These are phyloP conservation scores for Turnix velox DNA, from an alignment of 2,113 vertebrate species.

Conservation along the genomic window DNA sequence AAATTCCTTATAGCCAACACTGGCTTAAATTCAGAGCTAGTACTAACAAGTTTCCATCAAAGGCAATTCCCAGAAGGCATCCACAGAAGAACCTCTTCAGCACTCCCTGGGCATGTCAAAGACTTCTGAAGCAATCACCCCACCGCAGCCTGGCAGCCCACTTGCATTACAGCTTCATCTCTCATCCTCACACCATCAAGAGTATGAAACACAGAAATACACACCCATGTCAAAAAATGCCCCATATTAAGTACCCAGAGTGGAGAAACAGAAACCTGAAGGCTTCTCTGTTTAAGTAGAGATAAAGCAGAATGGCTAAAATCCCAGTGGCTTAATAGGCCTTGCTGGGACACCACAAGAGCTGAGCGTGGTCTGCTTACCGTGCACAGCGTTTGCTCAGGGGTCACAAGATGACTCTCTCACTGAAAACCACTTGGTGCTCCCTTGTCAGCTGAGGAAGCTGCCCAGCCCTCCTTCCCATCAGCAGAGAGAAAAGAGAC, in stretches of 20 bases:
- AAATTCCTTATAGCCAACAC: neutral
- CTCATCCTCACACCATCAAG: neutral
- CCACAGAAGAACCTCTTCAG: neutral
- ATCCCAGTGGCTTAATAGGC: neutral
- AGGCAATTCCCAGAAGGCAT: neutral
- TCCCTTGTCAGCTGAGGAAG: neutral
- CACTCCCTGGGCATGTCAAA: neutral
- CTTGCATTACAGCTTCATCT: neutral
- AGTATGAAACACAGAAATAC: neutral
- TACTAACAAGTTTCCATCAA: neutral
- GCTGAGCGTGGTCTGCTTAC: neutral
- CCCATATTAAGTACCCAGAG: neutral
- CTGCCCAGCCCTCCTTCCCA: neutral
- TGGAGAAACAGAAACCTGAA: neutral
- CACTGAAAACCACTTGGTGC: rapidly evolving
- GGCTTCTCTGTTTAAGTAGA: neutral
- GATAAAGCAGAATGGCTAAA: neutral
- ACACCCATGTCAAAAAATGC: neutral
- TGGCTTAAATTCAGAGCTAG: neutral
- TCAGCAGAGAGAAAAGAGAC: rapidly evolving
- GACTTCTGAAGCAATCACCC: neutral
- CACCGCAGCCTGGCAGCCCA: neutral
- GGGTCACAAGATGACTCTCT: neutral
- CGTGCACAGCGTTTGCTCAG: rapidly evolving
- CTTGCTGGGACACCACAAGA: neutral